Percentiles rank a stretch among this genome's conserved stretches.
phyloP scores from a whole-genome alignment of 1,140 invertebrate genomes.

The Drusus annulatus region DNA sequence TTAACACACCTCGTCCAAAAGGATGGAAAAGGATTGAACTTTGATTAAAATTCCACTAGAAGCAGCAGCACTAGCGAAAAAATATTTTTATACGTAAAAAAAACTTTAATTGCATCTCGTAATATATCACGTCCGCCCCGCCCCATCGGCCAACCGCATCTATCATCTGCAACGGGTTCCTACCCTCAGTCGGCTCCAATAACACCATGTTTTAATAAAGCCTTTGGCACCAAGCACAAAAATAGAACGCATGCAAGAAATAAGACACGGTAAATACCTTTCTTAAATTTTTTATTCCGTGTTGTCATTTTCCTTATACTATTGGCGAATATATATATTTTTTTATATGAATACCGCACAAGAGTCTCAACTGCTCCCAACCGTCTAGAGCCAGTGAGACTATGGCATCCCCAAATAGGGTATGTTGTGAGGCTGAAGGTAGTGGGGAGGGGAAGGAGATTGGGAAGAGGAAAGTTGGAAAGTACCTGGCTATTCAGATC shows the following conservation, averaged over 20 bases:
- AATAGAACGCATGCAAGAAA: neutral
- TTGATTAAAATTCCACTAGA: slow-evolving; percentile 59
- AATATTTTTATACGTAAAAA: slow-evolving; percentile 44
- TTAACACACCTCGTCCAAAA: slow-evolving; percentile 38
- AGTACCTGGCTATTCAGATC: too few relatives aligned
- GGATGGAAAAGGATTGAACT: slow-evolving; percentile 48
- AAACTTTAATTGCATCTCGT: slow-evolving; percentile 57
- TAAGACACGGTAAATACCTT: too few relatives aligned
- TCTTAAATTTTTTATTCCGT: too few relatives aligned
- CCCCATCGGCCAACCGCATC: slow-evolving; percentile 49
- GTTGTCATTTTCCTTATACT: too few relatives aligned
- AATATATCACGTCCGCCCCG: slow-evolving; percentile 55
- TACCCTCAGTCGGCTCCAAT: neutral
- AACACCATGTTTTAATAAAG: neutral
- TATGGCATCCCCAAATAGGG: too few relatives aligned
- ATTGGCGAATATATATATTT: too few relatives aligned
- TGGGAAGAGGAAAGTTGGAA: too few relatives aligned
- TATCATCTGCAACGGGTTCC: slow-evolving; percentile 42
- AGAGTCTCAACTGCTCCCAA: too few relatives aligned
- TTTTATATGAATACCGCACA: too few relatives aligned
- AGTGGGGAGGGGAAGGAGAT: too few relatives aligned
- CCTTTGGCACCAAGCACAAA: neutral
- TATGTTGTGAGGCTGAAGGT: too few relatives aligned
- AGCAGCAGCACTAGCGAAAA: slow-evolving; percentile 54
- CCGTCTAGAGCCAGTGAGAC: too few relatives aligned